Conservation (phyloP, 2,888 invertebrate genomes). For the Drosophila neotestacea region DNA sequence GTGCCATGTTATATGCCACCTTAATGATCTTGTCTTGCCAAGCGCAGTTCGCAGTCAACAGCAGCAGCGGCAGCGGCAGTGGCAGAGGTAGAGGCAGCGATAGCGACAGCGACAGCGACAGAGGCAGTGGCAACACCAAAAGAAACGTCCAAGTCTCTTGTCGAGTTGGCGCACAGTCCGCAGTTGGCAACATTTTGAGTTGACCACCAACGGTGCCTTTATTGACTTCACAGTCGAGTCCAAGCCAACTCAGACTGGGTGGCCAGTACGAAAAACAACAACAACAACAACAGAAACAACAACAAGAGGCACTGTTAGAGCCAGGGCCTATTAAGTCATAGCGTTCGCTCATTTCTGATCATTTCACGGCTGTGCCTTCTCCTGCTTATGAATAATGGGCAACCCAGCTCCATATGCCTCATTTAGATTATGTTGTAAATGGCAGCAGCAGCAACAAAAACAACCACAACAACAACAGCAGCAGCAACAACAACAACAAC, state of each 20-base stretch:
- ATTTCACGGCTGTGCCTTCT: constrained; percentile 69
- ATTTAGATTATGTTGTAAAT: constrained; percentile 82
- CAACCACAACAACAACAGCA: constrained; percentile 18
- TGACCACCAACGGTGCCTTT: constrained; percentile 84
- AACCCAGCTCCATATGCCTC: constrained; percentile 62
- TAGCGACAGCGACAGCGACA: constrained; percentile 12
- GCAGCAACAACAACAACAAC: constrained; percentile 25
- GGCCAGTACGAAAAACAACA: constrained; percentile 43
- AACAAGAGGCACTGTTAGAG: constrained; percentile 57
- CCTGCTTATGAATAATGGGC: constrained; percentile 74
- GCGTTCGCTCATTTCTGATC: constrained; percentile 73
- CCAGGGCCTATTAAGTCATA: constrained; percentile 83
- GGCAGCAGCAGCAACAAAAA: constrained; percentile 42
- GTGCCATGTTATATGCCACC: constrained; percentile 83
- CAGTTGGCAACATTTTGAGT: constrained; percentile 75
- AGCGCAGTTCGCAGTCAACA: constrained; percentile 46
- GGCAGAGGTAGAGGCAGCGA: constrained; percentile 13
- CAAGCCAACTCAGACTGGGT: constrained; percentile 57
- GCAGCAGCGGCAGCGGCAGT: constrained; percentile 26
- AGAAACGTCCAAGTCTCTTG: constrained; percentile 47
- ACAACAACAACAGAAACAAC: constrained; percentile 1
- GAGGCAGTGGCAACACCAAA: constrained; percentile 27
- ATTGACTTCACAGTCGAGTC: constrained; percentile 78
- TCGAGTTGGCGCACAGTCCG: constrained; percentile 51
- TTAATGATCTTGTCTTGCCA: constrained; percentile 84